Evolutionary conservation across 2,888 invertebrate species (phyloP), one percentile per base, ranked within the genome.

Genomic region (Temnothorax unifasciatus): DNA sequence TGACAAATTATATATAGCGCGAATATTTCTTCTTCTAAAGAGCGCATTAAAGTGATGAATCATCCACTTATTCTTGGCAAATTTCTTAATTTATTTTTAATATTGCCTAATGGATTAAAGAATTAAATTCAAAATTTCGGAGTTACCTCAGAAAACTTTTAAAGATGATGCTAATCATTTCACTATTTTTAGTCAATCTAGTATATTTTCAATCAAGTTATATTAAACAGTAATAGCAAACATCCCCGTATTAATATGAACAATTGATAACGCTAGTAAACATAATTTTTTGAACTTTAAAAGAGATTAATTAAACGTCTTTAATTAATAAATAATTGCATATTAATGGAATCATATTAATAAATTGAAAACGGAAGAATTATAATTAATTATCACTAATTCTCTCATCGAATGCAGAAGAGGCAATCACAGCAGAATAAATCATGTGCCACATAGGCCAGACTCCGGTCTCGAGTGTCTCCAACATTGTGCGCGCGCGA

Each of bases 401-500:
- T 59, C 13, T 29, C 25, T 75, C 47, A 18, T 75, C 47, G 21
- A 25, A 38, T 38, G 13, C 1, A 9, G 8, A 21, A 41, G 18
- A 57, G 11, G 18, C n/a, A 63, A 75, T 75, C 75, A 9, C 38
- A 38, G 47, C 52, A 38, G 44, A 34, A 25, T 13, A 34, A 71
- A 79, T 59, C 41, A 59, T 69, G 15, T 69, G 69, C 21, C 68
- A 41, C 34, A 66, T 41, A 68, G n/a, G 41, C 52, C 52, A 34
- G 71, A 44, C 79, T 21, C 57, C 34, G 47, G 13, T 47, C 34
- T 44, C 21, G 57, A 57, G 57, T 47, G 21, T 29, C 68, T 68
- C 38, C 34, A 21, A 64, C 29, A 44, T 81, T 38, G 66, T 71
- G 15, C 54, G 44, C 41, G 68, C 41, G 68, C 29, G 74, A 79